Conservation (phyloP, 1,140 invertebrate genomes). For the Trachelipus rathkii region DNA sequence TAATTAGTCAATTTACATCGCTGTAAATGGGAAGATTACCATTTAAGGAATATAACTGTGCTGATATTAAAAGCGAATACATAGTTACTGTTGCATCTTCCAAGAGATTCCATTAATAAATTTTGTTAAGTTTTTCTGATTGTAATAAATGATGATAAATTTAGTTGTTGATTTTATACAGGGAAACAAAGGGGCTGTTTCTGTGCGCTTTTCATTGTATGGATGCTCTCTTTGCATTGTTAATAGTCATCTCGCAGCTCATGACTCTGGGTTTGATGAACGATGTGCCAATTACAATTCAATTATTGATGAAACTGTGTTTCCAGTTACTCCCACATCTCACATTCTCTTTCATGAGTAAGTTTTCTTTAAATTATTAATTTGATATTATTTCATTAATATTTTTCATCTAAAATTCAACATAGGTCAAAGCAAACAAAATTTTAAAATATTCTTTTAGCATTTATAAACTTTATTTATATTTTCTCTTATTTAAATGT, state of each 20-base stretch:
- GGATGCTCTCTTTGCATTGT: constrained; percentile 81
- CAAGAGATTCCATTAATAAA: constrained; percentile 54
- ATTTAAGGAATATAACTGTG: constrained; percentile 73
- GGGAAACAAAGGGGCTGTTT: constrained; percentile 93
- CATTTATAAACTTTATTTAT: too few species aligned
- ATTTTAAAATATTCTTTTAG: too few species aligned
- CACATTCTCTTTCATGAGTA: constrained; percentile 88
- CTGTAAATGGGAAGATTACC: too few species aligned
- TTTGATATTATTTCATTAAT: constrained; percentile 5
- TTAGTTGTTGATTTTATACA: constrained; percentile 51
- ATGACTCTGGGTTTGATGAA: constrained; percentile 72
- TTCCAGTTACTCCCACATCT: constrained; percentile 65
- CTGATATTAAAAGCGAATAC: too few species aligned
- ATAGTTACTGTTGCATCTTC: too few species aligned
- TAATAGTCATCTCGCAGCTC: constrained; percentile 82
- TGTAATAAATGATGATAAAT: not conserved
- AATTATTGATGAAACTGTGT: constrained; percentile 64
- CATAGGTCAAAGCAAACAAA: too few species aligned
- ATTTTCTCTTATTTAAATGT: too few species aligned
- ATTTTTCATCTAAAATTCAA: too few species aligned
- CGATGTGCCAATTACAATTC: constrained; percentile 80
- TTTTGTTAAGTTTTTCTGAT: not conserved
- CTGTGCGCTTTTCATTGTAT: constrained; percentile 75
- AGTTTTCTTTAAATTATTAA: constrained; percentile 50
- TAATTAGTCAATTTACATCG: too few species aligned